Evolutionary conservation across 2,888 invertebrate genomes (phyloP), one percentile per base, ranked within the genome.

Genomic region (Rotaria macrura): DNA sequence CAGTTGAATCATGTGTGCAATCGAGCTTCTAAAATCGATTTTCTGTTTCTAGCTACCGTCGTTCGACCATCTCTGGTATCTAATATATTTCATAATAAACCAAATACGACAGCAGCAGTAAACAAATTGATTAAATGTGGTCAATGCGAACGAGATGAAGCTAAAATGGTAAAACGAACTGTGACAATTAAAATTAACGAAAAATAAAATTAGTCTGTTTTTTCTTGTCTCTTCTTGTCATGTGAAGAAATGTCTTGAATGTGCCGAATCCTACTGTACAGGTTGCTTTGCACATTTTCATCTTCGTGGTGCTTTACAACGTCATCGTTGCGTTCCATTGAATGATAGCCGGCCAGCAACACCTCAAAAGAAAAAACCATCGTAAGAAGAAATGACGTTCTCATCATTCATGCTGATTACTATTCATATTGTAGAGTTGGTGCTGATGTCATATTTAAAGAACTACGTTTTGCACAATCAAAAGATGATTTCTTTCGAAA

Each of bases 231-330:
- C 43, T 43, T 43, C 7, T 38, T 23, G 83, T 43, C 20, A 40
- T 87, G 38, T 84, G 52, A 89, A 91, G 90, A 89, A 88, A 1
- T 91, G 91, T 87, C 87, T 89, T 7, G 91, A 91, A 87, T 91
- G 91, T 88, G 88, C 89, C 14, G 91, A 91, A 87, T 89, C 89
- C 55, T 91, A 90, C 87, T 91, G 91, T 87, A 88, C 90, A 6
- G 88, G 88, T 47, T 91, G 91, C 87, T 91, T 91, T 87, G 89
- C 90, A 83, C 88, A 89, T 6, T 91, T 91, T 87, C 91, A 91
- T 88, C 87, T 90, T 83, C 90, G 89, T 87, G 91, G 91, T 43
- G 91, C 90, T 52, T 88, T 91, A 38, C 90, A 89, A 87, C 90
- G 90, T 87, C 91, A 91, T 86, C 88, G 90, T 85, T 90, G 90